Evolutionary conservation across 2,888 invertebrate genomes (phyloP).

Genomic region (Nasonia oneida): DNA sequence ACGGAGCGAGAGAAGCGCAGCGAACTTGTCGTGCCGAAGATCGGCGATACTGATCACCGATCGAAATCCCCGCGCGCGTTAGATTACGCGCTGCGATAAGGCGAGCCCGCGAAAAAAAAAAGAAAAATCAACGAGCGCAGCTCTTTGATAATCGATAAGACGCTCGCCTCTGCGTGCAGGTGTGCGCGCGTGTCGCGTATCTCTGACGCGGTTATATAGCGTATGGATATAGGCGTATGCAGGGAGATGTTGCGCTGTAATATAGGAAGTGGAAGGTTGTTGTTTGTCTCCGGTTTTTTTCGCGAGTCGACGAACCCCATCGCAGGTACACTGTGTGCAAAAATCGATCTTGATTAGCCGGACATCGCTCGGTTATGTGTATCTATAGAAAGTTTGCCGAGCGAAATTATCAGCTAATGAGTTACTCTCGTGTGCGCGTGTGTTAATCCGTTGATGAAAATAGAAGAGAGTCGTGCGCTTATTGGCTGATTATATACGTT

Average conservation of each 20-base stretch:
- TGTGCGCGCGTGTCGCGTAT: neutral
- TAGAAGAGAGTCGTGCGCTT: neutral
- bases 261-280: constrained; percentile 1
- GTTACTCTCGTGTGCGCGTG: neutral
- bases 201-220: neutral
- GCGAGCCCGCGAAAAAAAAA: constrained; percentile 5
- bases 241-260: neutral
- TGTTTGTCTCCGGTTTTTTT: neutral
- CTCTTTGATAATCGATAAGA: constrained; percentile 56
- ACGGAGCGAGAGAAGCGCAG: neutral
- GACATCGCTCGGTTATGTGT: neutral
- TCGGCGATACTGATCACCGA: constrained; percentile 55
- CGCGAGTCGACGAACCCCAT: neutral
- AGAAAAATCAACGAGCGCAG: constrained; percentile 30
- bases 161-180: neutral
- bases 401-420: neutral
- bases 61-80: constrained; percentile 37
- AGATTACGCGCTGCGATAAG: constrained; percentile 53
- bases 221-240: neutral
- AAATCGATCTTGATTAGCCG: constrained; percentile 10
- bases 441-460: neutral
- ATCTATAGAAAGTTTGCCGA: neutral
- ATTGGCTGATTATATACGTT: no score
- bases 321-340: neutral
- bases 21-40: constrained; percentile 39